These are phyloP conservation scores for Ametastegia equiseti DNA, from an alignment of 2,888 invertebrate genomes.

Conservation along the genomic window DNA sequence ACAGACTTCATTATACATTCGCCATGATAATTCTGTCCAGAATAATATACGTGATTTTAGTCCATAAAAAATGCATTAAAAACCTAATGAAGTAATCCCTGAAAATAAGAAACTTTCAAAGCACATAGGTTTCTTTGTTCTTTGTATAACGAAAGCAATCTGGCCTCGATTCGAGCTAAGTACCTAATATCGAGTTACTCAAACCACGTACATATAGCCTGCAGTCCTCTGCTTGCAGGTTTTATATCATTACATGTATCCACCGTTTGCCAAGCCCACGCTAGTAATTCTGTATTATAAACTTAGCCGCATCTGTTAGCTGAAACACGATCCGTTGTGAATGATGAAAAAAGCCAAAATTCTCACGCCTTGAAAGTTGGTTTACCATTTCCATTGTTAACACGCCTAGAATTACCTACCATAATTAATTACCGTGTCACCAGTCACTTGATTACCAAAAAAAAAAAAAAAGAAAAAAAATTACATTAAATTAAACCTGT, in stretches of 20 bases:
- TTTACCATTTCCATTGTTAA: background rate
- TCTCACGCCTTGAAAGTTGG: conserved; percentile 9
- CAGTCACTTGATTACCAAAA: too few relatives aligned
- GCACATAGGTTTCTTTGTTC: background rate
- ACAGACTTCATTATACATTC: too few relatives aligned
- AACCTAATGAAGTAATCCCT: too few relatives aligned
- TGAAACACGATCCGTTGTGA: conserved; percentile 8
- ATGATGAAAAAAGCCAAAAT: background rate
- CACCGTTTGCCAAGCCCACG: background rate
- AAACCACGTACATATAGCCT: background rate
- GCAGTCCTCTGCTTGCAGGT: conserved; percentile 8
- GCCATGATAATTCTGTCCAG: too few relatives aligned
- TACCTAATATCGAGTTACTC: conserved; percentile 29
- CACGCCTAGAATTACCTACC: too few relatives aligned
- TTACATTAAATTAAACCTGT: background rate
- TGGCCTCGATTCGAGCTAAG: conserved; percentile 27
- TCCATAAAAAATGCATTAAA: too few relatives aligned
- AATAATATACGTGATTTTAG: too few relatives aligned
- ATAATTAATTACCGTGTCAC: too few relatives aligned
- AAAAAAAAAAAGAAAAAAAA: too few relatives aligned
- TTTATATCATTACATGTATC: background rate
- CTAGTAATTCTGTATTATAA: background rate
- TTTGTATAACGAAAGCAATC: conserved; percentile 27
- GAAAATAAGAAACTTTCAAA: background rate
- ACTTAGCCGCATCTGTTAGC: conserved; percentile 4